Base-by-base conservation (phyloP, 1,140 invertebrate genomes). In the Cotesia typhae region DNA sequence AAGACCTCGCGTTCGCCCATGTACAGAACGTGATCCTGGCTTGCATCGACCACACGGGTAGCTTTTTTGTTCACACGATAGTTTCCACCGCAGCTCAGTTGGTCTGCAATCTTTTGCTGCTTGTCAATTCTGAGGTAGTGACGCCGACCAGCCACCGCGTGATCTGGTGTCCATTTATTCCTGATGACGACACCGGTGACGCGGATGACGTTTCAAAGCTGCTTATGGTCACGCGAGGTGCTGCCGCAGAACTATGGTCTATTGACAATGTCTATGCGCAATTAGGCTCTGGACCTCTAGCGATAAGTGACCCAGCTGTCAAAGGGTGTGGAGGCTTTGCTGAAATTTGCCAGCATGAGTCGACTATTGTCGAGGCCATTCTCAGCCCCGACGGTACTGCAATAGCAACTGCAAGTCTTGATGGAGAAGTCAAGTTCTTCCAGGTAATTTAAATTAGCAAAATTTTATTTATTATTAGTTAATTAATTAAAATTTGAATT, bases 371-470 rank as follows among this genome's bases (percentile, higher is more conserved):
- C 4, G 94, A 96, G 86, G 95, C 95, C 20, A 91, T 94, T 12
- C 95, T 98, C 84, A 96, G 96, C 64, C 95, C 96, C 0, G 96
- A 98, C 89, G 96, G 96, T 12, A 96, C 94, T 36, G 96, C 95
- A 1, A 88, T 98, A 52, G 96, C 96, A 4, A 95, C 95, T 36
- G 95, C 95, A 4, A 93, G 93, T 82, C 85, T 90, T 0, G 95
- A 97, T 87, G 96, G 96, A 69, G 90, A 92, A 80, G 93, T 98
- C 1, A 95, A 96, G 84, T 98, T 98, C 85, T 97, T 96, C 84
- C 95, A 97, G 88, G 93, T 94, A 72, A 83, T 81, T 57, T 79
- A 81, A 36, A 74, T 68, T 57, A 78, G 67, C 68, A 66, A 17
- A 17, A 17, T 17, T 17, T 17, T 17, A 17, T 17, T 17, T 17